Base-by-base conservation (phyloP, 2,797 vertebrate genomes). In the Platalea minor region DNA sequence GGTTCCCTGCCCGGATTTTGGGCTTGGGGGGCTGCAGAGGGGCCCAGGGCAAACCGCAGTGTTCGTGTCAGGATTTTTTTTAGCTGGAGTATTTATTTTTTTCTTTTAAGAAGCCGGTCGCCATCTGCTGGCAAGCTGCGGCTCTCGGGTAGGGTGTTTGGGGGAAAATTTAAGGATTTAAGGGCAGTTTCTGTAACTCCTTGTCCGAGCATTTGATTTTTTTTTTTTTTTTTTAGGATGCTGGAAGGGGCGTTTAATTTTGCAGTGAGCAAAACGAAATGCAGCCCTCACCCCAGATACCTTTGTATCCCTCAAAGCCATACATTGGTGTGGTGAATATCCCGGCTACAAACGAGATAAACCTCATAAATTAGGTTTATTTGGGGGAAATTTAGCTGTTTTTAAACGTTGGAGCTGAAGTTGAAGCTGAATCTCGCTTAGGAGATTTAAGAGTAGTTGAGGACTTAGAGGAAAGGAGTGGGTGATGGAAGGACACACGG, bases 231-330 rank as follows among this genome's bases (percentile, higher is more conserved):
- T 37, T 85, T 86, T 16, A 37, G 54, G 51, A 3, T 15, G 43
- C 51, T 21, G 56, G 59, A 50, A 75, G 10, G 6, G 9, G 13
- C 2, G 1, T 20, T 29, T 72, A 16, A 48, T 56, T 72, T 33
- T 35, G 39, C 26, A 46, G 33, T 0, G 3, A 63, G 15, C 2
- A 33, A 53, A 51, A 61, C 3, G 4, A 28, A 45, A 29, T 11
- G 5, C 16, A 31, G 0, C 20, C 17, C 43, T 46, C 51, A 23
- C 8, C 73, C 48, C 45, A 3, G 31, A 13, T 23, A 9, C 3
- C 4, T 50, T 15, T 6, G 11, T 29, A 2, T 26, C 1, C 0
- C 61, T 35, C 1, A 2, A 5, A 72, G 17, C 17, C 6, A 1
- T 9, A 4, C 4, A 0, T 14, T 5, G 10, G 14, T 10, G 10